Base-by-base conservation (phyloP, 2,888 invertebrate genomes). In the Coleophora flavipennella region DNA sequence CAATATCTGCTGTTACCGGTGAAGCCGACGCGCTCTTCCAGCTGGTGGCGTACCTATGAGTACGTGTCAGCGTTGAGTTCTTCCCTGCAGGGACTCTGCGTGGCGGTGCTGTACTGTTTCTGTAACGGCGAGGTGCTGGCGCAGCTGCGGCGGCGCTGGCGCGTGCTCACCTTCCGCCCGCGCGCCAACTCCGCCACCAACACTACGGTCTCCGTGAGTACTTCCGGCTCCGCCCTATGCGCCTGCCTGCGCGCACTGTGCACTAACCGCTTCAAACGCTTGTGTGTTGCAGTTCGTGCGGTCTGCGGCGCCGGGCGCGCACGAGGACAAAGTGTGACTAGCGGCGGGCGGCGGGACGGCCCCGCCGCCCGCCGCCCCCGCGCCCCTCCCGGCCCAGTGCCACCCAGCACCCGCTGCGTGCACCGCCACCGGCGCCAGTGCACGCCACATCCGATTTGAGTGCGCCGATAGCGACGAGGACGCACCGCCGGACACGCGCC, bases 91-190 rank as follows among this genome's bases (percentile, higher is more conserved):
- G 97, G 97, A 44, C 88, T 96, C 43, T 95, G 94, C 71, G 96
- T 97, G 39, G 95, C 97, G 29, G 90, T 94, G 46, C 88, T 97
- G 37, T 96, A 95, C 81, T 96, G 96, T 72, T 97, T 97, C 87
- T 95, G 93, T 85, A 97, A 97, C 69, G 96, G 96, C 50, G 97
- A 97, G 90, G 97, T 97, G 77, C 90, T 93, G 57, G 92, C 93
- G 46, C 94, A 94, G 77, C 88, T 94, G 63, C 92, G 92, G 59
- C 88, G 94, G 45, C 91, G 91, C 71, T 94, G 93, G 93, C 89
- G 92, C 70, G 93, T 92, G 90, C 89, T 92, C 36, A 91, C 90
- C 57, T 91, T 92, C 68, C 87, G 93, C 38, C 91, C 92, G 43
- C 87, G 94, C 45, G 91, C 93, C 48, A 94, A 93, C 77, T 93